Conservation (phyloP, 2,113 vertebrate species). For the Oxyruncus cristatus region DNA sequence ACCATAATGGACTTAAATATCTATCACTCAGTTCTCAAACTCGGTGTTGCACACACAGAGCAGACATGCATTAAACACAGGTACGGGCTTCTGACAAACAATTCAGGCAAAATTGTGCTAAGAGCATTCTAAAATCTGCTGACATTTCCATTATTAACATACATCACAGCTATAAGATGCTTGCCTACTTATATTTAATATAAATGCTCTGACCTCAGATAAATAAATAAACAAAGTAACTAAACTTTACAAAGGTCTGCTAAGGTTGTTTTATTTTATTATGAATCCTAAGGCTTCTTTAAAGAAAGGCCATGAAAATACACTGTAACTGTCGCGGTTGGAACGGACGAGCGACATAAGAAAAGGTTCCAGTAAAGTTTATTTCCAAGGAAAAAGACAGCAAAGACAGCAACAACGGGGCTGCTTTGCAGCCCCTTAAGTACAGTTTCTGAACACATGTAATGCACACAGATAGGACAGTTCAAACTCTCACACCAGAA, state of each 20-base stretch:
- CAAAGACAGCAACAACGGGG: no score
- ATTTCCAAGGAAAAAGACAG: no score
- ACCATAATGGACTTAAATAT: background rate
- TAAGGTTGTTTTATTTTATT: background rate
- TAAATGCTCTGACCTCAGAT: slow-evolving; percentile 10
- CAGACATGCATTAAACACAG: background rate
- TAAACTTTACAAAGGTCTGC: slow-evolving; percentile 19
- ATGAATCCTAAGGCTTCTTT: background rate
- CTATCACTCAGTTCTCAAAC: background rate
- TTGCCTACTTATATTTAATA: slow-evolving; percentile 8
- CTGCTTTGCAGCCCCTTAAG: no score
- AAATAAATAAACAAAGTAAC: slow-evolving; percentile 35
- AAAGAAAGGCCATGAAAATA: slow-evolving; percentile 7
- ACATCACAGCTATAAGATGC: background rate
- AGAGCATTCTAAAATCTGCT: background rate
- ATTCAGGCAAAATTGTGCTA: slow-evolving; percentile 15
- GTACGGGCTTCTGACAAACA: background rate
- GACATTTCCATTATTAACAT: background rate
- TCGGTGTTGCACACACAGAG: background rate
- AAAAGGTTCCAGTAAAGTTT: no score
- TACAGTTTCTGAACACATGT: no score
- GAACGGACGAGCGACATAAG: no score
- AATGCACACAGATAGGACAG: no score
- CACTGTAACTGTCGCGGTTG: no score
- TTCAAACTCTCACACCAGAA: no score